Conservation (phyloP, 2,113 vertebrate genomes). For the Myodes glareolus region DNA sequence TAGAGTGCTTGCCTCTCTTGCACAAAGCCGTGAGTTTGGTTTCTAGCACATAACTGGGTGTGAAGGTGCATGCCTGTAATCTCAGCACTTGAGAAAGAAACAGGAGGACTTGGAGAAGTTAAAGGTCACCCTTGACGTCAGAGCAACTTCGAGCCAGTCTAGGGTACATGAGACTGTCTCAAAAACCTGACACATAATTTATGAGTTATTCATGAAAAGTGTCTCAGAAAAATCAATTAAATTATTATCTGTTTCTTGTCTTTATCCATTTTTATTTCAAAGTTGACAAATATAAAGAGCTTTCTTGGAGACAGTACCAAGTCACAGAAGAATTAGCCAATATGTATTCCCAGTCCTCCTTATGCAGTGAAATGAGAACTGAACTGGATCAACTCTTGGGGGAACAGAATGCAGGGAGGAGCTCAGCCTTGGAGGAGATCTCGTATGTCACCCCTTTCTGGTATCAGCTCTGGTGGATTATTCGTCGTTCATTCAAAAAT, state of each 20-base stretch:
- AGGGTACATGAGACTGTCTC: neutral
- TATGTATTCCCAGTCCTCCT: neutral
- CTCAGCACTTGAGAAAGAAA: neutral
- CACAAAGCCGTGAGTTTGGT: no score
- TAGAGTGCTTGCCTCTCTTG: neutral
- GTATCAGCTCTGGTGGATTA: neutral
- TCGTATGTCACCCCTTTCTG: neutral
- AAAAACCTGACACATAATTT: neutral
- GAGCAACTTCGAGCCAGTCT: no score
- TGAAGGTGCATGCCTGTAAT: neutral
- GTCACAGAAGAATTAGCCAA: neutral
- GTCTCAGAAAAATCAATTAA: neutral
- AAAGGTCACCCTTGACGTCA: neutral
- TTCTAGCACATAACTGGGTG: no score
- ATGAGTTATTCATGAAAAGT: neutral
- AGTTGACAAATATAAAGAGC: neutral
- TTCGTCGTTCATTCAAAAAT: neutral
- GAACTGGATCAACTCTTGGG: neutral
- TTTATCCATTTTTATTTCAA: neutral
- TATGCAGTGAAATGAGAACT: neutral
- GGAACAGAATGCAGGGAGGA: neutral
- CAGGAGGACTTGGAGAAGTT: neutral
- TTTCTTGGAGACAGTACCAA: neutral
- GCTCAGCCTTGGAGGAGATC: neutral
- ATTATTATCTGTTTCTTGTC: neutral